These are phyloP conservation scores for Lamellibrachia columna DNA, from an alignment of 2,888 invertebrate genomes.

Conservation along the genomic window DNA sequence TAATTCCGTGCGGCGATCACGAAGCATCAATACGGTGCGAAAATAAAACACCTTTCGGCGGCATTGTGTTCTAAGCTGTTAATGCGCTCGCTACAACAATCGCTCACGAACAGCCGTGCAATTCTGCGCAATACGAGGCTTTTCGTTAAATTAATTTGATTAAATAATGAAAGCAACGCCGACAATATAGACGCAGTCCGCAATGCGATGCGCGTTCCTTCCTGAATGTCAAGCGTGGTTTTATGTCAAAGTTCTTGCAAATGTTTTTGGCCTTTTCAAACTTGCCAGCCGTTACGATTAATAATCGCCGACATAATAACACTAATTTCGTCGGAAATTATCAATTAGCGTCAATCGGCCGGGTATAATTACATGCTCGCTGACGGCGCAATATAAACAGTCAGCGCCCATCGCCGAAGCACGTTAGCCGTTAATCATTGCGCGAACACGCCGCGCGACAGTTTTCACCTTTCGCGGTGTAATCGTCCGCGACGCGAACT, in stretches of 20 bases:
- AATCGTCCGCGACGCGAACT: not conserved
- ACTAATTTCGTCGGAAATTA: slow-evolving; percentile 16
- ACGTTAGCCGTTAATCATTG: not conserved
- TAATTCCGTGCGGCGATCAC: not conserved
- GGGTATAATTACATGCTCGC: not conserved
- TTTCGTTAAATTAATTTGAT: slow-evolving; percentile 3
- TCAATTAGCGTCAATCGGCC: slow-evolving; percentile 6
- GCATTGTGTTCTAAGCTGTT: slow-evolving; percentile 8
- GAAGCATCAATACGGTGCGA: not conserved
- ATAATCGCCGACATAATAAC: not conserved
- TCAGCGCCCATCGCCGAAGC: not conserved
- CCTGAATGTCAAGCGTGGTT: not conserved
- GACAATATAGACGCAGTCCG: not conserved
- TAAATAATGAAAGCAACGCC: not conserved
- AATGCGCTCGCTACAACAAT: not conserved
- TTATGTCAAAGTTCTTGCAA: not conserved
- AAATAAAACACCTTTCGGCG: not conserved
- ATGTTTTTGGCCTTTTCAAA: not conserved
- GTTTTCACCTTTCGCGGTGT: not conserved
- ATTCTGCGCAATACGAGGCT: not conserved
- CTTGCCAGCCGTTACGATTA: not conserved
- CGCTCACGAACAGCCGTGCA: not conserved
- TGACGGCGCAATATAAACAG: not conserved
- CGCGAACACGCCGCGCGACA: not conserved
- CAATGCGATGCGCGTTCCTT: not conserved